Percentiles rank a stretch among this genome's conserved stretches.
These are phyloP conservation scores for Denticeps clupeoides DNA, from an alignment of 2,797 vertebrate species.

Conservation along the genomic window DNA sequence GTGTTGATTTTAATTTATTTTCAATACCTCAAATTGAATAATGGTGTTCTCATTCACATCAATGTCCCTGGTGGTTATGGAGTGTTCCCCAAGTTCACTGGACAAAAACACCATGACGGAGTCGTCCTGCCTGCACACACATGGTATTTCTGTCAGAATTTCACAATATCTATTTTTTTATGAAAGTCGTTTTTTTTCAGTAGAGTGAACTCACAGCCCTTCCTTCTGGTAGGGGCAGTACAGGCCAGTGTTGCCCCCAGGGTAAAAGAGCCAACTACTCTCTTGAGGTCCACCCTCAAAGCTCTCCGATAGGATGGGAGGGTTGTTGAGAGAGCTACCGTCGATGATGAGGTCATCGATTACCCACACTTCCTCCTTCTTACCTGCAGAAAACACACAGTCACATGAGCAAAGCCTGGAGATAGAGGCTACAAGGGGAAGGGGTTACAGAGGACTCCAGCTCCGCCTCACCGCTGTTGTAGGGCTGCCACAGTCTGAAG, in stretches of 20 bases:
- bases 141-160: too few species aligned
- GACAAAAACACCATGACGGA: slow-evolving; percentile 96
- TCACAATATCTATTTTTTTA: neutral
- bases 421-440: neutral
- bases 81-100: slow-evolving; percentile 90
- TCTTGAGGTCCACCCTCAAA: slow-evolving; percentile 88
- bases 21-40: slow-evolving; percentile 88
- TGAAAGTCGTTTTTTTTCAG: too few species aligned
- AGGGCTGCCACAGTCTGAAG: slow-evolving; percentile 95
- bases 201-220: slow-evolving; percentile 82
- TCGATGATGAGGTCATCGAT: slow-evolving; percentile 94
- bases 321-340: slow-evolving; percentile 80
- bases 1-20: neutral
- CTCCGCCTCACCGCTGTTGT: slow-evolving; percentile 75
- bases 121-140: slow-evolving; percentile 77
- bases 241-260: slow-evolving; percentile 88
- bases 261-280: slow-evolving; percentile 92
- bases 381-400: slow-evolving; percentile 65
- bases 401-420: too few species aligned
- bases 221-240: slow-evolving; percentile 94
- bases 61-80: slow-evolving; percentile 89
- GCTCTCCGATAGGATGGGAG: slow-evolving; percentile 74
- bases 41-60: slow-evolving; percentile 93
- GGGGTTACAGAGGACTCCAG: too few species aligned
- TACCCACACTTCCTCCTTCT: slow-evolving; percentile 98